These are phyloP conservation scores for Penaeus indicus DNA, from an alignment of 1,140 invertebrate species.

Conservation along the genomic window DNA sequence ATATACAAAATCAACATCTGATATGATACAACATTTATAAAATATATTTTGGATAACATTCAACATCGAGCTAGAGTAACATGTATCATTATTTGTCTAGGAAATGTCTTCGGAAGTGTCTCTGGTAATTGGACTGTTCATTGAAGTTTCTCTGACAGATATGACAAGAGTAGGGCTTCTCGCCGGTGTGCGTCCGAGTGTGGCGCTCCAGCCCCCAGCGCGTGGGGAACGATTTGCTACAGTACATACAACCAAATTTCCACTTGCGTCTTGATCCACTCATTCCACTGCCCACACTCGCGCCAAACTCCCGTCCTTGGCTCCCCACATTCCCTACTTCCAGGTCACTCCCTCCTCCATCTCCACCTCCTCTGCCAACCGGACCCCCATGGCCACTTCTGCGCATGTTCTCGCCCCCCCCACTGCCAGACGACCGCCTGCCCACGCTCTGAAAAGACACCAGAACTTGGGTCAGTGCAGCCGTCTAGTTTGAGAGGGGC, in stretches of 20 bases:
- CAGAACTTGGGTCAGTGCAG: constrained; percentile 64
- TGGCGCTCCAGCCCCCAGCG: constrained; percentile 72
- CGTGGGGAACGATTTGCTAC: constrained; percentile 72
- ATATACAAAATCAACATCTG: no score
- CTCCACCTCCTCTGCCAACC: constrained; percentile 12
- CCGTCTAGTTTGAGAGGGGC: constrained; percentile 55
- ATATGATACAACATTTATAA: no score
- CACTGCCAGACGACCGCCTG: constrained; percentile 61
- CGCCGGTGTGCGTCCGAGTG: constrained; percentile 72
- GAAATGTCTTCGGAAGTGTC: constrained; percentile 57
- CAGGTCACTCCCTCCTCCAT: constrained; percentile 24
- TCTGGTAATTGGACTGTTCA: constrained; percentile 58
- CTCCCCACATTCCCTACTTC: constrained; percentile 21
- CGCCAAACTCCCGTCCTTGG: constrained; percentile 1
- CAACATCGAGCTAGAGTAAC: background rate
- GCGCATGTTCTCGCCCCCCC: constrained; percentile 49
- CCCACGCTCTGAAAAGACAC: constrained; percentile 64
- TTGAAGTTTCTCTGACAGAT: constrained; percentile 59
- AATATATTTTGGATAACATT: background rate
- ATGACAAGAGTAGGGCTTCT: constrained; percentile 66
- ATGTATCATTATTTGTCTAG: constrained; percentile 37
- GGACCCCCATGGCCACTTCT: constrained; percentile 43
- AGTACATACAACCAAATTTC: constrained; percentile 67
- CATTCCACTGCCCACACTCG: constrained; percentile 1
- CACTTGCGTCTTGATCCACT: constrained; percentile 45